Evolutionary conservation across 1,140 invertebrate genomes (phyloP), one percentile per base, ranked within the genome.

Genomic region (Idris sp.): DNA sequence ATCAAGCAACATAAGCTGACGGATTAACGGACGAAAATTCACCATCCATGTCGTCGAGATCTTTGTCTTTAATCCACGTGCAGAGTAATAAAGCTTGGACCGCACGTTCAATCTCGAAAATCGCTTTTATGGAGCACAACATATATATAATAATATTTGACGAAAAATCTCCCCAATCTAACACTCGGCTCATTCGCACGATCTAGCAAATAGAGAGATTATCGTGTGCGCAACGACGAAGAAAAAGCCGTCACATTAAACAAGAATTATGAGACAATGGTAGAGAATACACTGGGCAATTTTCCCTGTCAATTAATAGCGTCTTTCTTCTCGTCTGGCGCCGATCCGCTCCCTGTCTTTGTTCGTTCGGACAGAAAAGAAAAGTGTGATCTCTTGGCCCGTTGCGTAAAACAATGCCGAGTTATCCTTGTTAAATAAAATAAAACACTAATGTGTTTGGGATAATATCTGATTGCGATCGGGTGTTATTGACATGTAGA

Each of bases 61-160:
- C n/a, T n/a, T n/a, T n/a, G n/a, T n/a, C n/a, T n/a, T 83, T 84
- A 86, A 86, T 85, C 79, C 81, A 79, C 76, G 54, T 54, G 78
- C 62, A 46, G 79, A n/a, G 82, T 82, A 84, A 84, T 83, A 85
- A 86, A 80, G 74, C 49, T 33, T 51, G 76, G 74, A 74, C 71
- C 75, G 78, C n/a, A n/a, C n/a, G 80, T 75, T 82, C 84, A 83
- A 85, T 85, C 82, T 80, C 51, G 76, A 61, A 76, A 74, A 79
- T 72, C 72, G 81, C 79, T 74, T 86, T 86, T 85, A 85, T 83
- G 82, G 81, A 49, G 76, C 73, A 48, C 73, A 33, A 78, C n/a
- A n/a, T n/a, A n/a, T n/a, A n/a, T n/a, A n/a, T n/a, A n/a, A n/a
- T 83, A 83, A 83, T 83, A 83, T 83, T 82, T 81, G 81, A 69